Percentiles rank a stretch among this genome's conserved stretches.
These are phyloP conservation scores for Amyelois transitella DNA, from an alignment of 1,140 invertebrate genomes.

Conservation along the genomic window DNA sequence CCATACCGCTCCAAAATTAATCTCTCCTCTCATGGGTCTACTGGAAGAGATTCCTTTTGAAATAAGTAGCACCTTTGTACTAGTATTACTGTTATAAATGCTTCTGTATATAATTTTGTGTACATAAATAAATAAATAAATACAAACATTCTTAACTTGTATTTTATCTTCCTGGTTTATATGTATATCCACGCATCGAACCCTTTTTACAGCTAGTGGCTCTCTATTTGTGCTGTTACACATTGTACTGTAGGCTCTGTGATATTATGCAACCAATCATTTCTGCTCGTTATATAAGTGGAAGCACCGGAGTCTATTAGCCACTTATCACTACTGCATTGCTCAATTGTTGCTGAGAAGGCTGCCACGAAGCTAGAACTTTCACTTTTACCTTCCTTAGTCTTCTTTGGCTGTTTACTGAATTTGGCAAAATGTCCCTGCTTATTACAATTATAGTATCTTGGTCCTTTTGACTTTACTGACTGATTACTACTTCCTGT, in stretches of 20 bases:
- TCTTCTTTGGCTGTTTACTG: slow-evolving; percentile 20
- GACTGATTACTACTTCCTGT: too few species aligned
- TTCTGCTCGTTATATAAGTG: slow-evolving; percentile 26
- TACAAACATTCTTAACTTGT: slow-evolving; percentile 28
- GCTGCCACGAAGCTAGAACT: slow-evolving; percentile 20
- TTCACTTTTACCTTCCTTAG: slow-evolving; percentile 16
- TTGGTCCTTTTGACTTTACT: slow-evolving; percentile 24
- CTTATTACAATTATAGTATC: slow-evolving; percentile 32
- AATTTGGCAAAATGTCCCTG: slow-evolving; percentile 30
- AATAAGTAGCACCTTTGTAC: too few species aligned
- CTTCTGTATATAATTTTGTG: too few species aligned
- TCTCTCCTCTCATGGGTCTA: too few species aligned
- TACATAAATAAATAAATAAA: too few species aligned
- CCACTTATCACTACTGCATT: slow-evolving; percentile 13
- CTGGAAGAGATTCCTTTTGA: too few species aligned
- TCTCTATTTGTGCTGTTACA: slow-evolving; percentile 23
- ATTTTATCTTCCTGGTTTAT: slow-evolving; percentile 16
- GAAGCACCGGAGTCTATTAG: slow-evolving; percentile 26
- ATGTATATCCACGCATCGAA: slow-evolving; percentile 14
- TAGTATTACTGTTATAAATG: too few species aligned
- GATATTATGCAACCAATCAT: slow-evolving; percentile 16
- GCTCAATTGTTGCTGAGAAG: slow-evolving; percentile 18
- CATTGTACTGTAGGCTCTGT: slow-evolving; percentile 13
- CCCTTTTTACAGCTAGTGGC: slow-evolving; percentile 17
- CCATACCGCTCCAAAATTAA: too few species aligned